Evolutionary conservation across 2,797 vertebrate genomes (phyloP).

Genomic region (Furcifer pardalis): DNA sequence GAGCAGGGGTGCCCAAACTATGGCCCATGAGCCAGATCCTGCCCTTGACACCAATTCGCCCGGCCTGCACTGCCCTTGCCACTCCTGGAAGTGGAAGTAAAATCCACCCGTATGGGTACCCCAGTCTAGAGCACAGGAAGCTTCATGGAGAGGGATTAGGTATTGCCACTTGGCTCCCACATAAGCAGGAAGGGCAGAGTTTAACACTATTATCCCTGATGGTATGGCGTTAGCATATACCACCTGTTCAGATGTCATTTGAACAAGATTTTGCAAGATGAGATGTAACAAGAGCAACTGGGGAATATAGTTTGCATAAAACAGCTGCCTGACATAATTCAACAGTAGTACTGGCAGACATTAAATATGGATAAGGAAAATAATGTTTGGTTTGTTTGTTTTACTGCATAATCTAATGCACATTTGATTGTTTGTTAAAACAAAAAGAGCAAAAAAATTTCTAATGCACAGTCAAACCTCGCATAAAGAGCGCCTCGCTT

Average conservation of each 20-base stretch:
- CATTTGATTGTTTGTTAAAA: too few relatives aligned
- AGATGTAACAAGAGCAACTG: not conserved
- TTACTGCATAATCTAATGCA: too few relatives aligned
- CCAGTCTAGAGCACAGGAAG: not conserved
- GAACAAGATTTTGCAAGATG: not conserved
- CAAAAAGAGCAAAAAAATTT: too few relatives aligned
- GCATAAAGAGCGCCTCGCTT: too few relatives aligned
- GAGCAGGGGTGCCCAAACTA: too few relatives aligned
- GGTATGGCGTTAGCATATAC: not conserved
- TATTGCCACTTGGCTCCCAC: not conserved
- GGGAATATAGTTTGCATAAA: not conserved
- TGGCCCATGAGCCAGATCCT: too few relatives aligned
- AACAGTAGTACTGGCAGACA: not conserved
- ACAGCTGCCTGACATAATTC: not conserved
- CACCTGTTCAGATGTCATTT: constrained; percentile 11
- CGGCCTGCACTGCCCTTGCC: too few relatives aligned
- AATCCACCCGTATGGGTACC: too few relatives aligned
- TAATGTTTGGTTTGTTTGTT: too few relatives aligned
- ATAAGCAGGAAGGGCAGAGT: constrained; percentile 12
- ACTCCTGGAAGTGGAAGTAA: too few relatives aligned
- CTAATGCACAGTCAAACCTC: too few relatives aligned
- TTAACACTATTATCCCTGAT: not conserved
- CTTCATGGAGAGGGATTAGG: not conserved
- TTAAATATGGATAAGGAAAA: not conserved
- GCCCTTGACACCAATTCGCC: too few relatives aligned